Conservation (phyloP, 1,140 invertebrate genomes). For the Mylabris phalerata region DNA sequence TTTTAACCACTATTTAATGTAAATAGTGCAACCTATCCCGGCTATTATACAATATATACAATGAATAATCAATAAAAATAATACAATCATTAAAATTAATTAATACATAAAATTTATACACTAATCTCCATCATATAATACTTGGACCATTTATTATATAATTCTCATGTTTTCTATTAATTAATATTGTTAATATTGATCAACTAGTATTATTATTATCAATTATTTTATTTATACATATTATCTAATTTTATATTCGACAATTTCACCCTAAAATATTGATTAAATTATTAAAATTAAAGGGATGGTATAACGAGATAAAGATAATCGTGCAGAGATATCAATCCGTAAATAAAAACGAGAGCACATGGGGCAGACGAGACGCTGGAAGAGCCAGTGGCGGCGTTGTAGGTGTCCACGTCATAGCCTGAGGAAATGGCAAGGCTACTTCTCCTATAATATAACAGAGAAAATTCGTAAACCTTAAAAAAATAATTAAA, state of each 20-base stretch:
- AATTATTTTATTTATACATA: too few species aligned
- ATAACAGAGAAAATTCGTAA: constrained; percentile 15
- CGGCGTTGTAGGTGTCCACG: constrained; percentile 3
- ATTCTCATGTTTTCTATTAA: not conserved
- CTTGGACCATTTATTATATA: constrained; percentile 1
- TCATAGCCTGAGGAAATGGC: constrained; percentile 25
- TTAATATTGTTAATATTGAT: not conserved
- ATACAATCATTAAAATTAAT: constrained; percentile 22
- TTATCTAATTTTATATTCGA: constrained; percentile 2
- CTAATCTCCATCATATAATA: constrained; percentile 19
- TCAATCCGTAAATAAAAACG: not conserved
- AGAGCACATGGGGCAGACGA: not conserved
- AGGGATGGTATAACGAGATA: too few species aligned
- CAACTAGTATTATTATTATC: not conserved
- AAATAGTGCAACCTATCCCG: constrained; percentile 31
- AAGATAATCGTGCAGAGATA: not conserved
- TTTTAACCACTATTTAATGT: constrained; percentile 34
- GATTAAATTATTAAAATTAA: too few species aligned
- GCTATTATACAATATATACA: constrained; percentile 38
- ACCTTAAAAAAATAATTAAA: too few species aligned
- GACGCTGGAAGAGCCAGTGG: constrained; percentile 1
- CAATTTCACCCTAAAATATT: not conserved
- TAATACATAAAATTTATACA: constrained; percentile 25
- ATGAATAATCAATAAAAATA: constrained; percentile 16
- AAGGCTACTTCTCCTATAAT: constrained; percentile 27